Base-by-base conservation (phyloP, 1,140 invertebrate species). In the Scaptomyza pallida region DNA sequence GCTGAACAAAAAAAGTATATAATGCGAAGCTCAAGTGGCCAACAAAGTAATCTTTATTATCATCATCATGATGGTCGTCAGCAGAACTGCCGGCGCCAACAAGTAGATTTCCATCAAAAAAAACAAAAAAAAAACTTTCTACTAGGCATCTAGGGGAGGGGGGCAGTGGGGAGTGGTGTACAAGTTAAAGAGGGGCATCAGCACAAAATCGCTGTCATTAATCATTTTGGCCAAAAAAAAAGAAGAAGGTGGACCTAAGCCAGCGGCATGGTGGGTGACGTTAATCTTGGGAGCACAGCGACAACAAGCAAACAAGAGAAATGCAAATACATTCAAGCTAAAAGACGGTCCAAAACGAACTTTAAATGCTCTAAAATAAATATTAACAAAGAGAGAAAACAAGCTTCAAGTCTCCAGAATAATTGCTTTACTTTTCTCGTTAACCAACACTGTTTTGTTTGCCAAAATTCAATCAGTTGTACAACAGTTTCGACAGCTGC, bases 181-280 rank as follows among this genome's bases (percentile, higher is more conserved):
- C 8, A 13, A 50, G 30, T 17, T 12, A 44, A 40, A 12, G 50
- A 33, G 17, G 35, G 44, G 54, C 63, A 68, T 67, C 55, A 60
- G 35, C 55, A 63, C 30, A 52, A 72, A 88, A 75, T 82, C 50
- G 75, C 72, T 76, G 83, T 88, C 82, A 88, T 88, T 88, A 88
- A 88, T 88, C 82, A 88, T 88, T n/a, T 86, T 71, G 78, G 67
- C 50, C 51, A 41, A 71, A 80, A 41, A 71, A 80, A 81, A 37
- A 12, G 33, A n/a, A 12, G 33, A 12, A 83, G 82, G 82, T 88
- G 82, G 45, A n/a, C n/a, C 67, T 59, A 71, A 26, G 23, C 23
- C n/a, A 21, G 71, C 55, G 47, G 71, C 63, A 41, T 70, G 70
- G 44, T 70, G 70, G 71, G 55, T 65, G 75, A 88, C 78, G 82